These are phyloP conservation scores for Brachionus paranguensis DNA, from an alignment of 1,140 invertebrate genomes.

Conservation along the genomic window DNA sequence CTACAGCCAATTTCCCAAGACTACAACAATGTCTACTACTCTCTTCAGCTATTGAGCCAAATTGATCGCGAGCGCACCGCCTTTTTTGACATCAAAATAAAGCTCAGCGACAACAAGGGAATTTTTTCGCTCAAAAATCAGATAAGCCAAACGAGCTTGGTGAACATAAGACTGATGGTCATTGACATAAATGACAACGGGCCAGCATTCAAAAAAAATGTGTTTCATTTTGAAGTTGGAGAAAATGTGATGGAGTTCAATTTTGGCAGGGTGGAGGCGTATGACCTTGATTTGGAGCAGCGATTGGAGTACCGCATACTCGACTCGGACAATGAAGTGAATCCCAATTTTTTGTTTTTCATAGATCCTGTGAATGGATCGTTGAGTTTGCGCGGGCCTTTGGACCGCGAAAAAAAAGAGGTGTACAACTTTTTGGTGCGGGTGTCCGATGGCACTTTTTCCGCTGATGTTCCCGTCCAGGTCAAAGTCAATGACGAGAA, in stretches of 20 bases:
- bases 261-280: not conserved
- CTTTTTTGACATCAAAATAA: constrained; percentile 31
- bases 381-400: not conserved
- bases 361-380: not conserved
- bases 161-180: not conserved
- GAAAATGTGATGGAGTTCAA: not conserved
- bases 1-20: not conserved
- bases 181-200: constrained; percentile 18
- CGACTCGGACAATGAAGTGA: not conserved
- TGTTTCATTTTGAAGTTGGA: not conserved
- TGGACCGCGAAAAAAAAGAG: constrained; percentile 38
- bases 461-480: not conserved
- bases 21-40: constrained; percentile 8
- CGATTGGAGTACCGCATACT: not conserved
- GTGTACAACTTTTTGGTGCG: not conserved
- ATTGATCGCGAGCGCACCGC: not conserved
- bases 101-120: constrained; percentile 9
- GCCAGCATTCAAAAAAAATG: not conserved
- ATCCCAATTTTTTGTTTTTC: constrained; percentile 33
- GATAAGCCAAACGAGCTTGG: not conserved
- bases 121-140: not conserved
- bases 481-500: constrained; percentile 12
- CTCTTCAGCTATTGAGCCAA: not conserved
- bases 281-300: not conserved
- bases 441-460: not conserved